A percentile compares a stretch with the other conserved stretches of the same genome.
These are phyloP conservation scores for Steromphala cineraria DNA, from an alignment of 2,888 invertebrate species.

Conservation along the genomic window DNA sequence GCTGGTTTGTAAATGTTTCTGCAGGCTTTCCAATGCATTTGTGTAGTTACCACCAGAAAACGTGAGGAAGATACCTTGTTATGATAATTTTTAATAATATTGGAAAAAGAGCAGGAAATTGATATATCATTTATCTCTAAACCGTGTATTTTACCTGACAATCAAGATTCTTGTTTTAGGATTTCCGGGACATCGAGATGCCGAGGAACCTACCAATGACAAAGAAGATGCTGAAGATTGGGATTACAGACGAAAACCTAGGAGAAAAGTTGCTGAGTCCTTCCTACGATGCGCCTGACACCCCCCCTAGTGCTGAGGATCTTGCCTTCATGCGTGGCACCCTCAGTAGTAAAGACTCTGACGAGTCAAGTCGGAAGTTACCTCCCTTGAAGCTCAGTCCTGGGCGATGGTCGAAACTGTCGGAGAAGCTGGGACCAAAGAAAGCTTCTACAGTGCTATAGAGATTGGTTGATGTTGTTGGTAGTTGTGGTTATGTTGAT, in stretches of 20 bases:
- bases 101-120: no score
- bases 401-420: slow-evolving; percentile 14
- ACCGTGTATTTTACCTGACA: no score
- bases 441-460: neutral
- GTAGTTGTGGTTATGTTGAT: no score
- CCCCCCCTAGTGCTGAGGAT: slow-evolving; percentile 36
- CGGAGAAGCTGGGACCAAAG: neutral
- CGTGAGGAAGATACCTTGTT: no score
- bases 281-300: slow-evolving; percentile 55
- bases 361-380: slow-evolving; percentile 6
- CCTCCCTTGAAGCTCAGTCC: slow-evolving; percentile 32
- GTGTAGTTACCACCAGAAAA: no score
- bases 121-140: no score
- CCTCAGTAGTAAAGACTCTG: slow-evolving; percentile 17
- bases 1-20: no score
- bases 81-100: no score
- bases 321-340: neutral
- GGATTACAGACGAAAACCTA: slow-evolving; percentile 56
- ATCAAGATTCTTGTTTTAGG: slow-evolving; percentile 43
- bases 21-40: no score
- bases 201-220: slow-evolving; percentile 65
- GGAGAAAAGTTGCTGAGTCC: no score
- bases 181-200: slow-evolving; percentile 57
- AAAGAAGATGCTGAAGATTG: slow-evolving; percentile 64
- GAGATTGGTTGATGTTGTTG: neutral